Evolutionary conservation across 1,140 invertebrate species (phyloP).

Genomic region (Microplitis demolitor): DNA sequence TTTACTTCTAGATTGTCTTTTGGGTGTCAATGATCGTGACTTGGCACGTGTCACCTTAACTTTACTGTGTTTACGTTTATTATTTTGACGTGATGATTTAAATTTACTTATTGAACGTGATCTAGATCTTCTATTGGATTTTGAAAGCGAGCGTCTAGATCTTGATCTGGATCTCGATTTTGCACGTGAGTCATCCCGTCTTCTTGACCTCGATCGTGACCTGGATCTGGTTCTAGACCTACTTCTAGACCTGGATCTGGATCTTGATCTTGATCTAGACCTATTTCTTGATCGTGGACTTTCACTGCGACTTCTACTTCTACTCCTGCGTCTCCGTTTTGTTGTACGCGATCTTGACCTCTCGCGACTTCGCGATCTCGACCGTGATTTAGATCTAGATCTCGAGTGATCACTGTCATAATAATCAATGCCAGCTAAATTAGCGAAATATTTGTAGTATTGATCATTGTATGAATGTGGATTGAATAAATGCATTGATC

Average conservation of each 20-base stretch:
- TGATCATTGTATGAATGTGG: constrained; percentile 55
- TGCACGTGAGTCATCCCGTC: constrained; percentile 17
- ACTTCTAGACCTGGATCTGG: constrained; percentile 25
- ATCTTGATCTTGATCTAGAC: constrained; percentile 24
- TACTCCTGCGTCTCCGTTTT: constrained; percentile 41
- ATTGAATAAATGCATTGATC: constrained; percentile 39
- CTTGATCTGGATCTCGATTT: constrained; percentile 27
- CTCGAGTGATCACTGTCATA: constrained; percentile 51
- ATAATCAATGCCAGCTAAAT: constrained; percentile 51
- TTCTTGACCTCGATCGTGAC: not conserved
- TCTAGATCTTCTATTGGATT: constrained; percentile 20
- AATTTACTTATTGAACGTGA: constrained; percentile 1
- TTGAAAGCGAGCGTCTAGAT: constrained; percentile 33
- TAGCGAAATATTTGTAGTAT: constrained; percentile 58
- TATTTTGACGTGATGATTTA: not conserved
- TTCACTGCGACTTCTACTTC: constrained; percentile 27
- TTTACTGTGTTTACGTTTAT: constrained; percentile 35
- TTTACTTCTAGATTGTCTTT: constrained; percentile 48
- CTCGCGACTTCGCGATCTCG: constrained; percentile 44
- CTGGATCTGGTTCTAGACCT: constrained; percentile 25
- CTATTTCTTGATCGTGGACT: constrained; percentile 9
- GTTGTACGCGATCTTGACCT: constrained; percentile 35
- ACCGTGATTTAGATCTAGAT: constrained; percentile 27
- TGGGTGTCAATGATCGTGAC: constrained; percentile 39
- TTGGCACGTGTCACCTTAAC: constrained; percentile 46